Percentiles rank a stretch among this genome's conserved stretches.
These are phyloP conservation scores for Rhamnusium bicolor DNA, from an alignment of 2,888 invertebrate species.

Conservation along the genomic window DNA sequence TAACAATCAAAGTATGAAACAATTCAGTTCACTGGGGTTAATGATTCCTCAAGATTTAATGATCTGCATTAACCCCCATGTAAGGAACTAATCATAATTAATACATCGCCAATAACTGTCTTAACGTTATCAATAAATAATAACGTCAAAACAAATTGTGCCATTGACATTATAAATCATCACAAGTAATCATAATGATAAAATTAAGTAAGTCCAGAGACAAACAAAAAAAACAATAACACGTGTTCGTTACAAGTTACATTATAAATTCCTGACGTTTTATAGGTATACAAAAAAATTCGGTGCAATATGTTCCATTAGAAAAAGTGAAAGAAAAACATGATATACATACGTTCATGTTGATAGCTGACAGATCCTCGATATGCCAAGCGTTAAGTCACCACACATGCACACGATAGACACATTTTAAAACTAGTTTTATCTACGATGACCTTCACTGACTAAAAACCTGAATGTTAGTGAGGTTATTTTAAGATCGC, in stretches of 20 bases:
- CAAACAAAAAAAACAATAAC: not conserved
- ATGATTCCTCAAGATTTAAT: not conserved
- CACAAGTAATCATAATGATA: not conserved
- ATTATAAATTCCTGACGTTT: not conserved
- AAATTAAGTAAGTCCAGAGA: not conserved
- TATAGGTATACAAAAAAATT: not conserved
- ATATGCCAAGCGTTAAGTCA: slow-evolving; percentile 21
- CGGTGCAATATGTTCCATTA: not conserved
- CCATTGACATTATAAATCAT: not conserved
- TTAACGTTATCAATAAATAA: not conserved
- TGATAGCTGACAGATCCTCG: slow-evolving; percentile 7
- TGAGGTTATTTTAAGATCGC: slow-evolving; percentile 44
- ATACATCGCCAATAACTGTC: not conserved
- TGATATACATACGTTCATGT: slow-evolving; percentile 25
- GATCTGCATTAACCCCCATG: not conserved
- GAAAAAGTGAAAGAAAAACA: slow-evolving; percentile 10
- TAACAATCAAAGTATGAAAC: no score
- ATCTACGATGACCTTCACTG: slow-evolving; percentile 42
- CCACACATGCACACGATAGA: slow-evolving; percentile 38
- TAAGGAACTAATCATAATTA: not conserved
- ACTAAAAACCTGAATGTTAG: slow-evolving; percentile 41
- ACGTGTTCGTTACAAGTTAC: not conserved
- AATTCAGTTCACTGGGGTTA: not conserved
- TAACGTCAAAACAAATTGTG: not conserved
- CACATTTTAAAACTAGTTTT: slow-evolving; percentile 43